Evolutionary conservation across 2,797 vertebrate species (phyloP).

Genomic region (Gouania willdenowi): DNA sequence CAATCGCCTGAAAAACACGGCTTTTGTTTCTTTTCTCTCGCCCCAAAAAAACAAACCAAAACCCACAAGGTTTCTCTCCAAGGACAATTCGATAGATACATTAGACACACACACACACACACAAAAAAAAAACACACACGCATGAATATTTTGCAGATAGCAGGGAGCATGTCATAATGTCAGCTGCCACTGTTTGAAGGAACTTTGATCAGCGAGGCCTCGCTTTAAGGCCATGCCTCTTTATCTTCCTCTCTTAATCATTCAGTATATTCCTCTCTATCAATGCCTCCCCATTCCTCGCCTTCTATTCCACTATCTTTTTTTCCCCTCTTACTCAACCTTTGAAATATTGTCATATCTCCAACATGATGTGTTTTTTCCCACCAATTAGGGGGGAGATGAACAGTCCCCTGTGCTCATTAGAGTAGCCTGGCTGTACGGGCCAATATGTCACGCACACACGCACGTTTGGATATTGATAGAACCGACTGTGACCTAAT

Average conservation of each 20-base stretch:
- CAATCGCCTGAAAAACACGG: too few relatives aligned
- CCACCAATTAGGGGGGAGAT: slow-evolving; percentile 56
- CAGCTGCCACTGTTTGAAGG: slow-evolving; percentile 7
- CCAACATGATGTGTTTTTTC: slow-evolving; percentile 52
- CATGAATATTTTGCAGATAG: slow-evolving; percentile 1
- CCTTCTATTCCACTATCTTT: slow-evolving; percentile 6
- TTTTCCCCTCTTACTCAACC: background rate
- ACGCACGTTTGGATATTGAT: slow-evolving; percentile 11
- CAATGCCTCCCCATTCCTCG: slow-evolving; percentile 7
- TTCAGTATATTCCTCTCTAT: slow-evolving; percentile 7
- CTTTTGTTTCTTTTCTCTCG: too few relatives aligned
- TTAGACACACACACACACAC: background rate
- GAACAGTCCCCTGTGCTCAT: slow-evolving; percentile 52
- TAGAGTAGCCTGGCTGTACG: slow-evolving; percentile 31
- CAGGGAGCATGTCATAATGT: slow-evolving; percentile 8
- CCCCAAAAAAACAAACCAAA: background rate
- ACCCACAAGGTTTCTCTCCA: too few relatives aligned
- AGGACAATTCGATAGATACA: too few relatives aligned
- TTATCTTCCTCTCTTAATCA: slow-evolving; percentile 23
- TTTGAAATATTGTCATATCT: slow-evolving; percentile 36
- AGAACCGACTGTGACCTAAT: slow-evolving; percentile 1
- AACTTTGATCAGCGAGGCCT: slow-evolving; percentile 25
- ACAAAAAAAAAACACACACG: background rate
- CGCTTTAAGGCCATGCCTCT: slow-evolving; percentile 7
- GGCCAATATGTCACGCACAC: slow-evolving; percentile 2